Percentiles rank a stretch among this genome's conserved stretches.
These are phyloP conservation scores for Psilopsiagon aurifrons DNA, from an alignment of 2,113 vertebrate species.

Conservation along the genomic window DNA sequence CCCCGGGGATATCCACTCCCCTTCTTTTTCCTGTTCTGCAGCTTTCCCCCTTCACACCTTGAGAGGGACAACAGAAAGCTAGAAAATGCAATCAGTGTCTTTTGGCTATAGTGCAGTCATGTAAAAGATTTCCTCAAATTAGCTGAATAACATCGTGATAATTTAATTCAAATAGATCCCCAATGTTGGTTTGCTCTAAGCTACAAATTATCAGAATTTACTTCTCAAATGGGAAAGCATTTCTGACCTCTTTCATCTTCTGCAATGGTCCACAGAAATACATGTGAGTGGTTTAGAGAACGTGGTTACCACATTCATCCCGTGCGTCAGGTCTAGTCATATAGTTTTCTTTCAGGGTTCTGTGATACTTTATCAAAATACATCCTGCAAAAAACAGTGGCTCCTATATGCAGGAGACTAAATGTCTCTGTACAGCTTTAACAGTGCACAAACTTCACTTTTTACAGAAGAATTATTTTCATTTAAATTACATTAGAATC, in stretches of 20 bases:
- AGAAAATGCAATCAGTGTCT: neutral
- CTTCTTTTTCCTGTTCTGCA: neutral
- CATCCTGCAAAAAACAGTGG: neutral
- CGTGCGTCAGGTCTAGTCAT: neutral
- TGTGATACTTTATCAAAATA: neutral
- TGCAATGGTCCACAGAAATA: neutral
- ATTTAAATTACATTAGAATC: neutral
- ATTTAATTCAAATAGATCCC: neutral
- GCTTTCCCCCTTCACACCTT: neutral
- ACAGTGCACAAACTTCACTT: neutral
- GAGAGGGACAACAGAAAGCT: neutral
- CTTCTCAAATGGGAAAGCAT: neutral
- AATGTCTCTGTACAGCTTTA: neutral
- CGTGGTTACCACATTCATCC: neutral
- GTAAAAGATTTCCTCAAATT: neutral
- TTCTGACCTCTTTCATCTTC: neutral
- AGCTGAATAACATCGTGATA: neutral
- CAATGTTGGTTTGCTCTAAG: neutral
- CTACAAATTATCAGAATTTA: neutral
- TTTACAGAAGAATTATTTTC: neutral
- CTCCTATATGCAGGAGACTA: neutral
- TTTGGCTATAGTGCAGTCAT: neutral
- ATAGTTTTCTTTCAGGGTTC: neutral
- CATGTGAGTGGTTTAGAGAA: neutral
- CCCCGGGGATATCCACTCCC: neutral